These are phyloP conservation scores for Heliconius congener DNA, from an alignment of 1,140 invertebrate species.

Conservation along the genomic window DNA sequence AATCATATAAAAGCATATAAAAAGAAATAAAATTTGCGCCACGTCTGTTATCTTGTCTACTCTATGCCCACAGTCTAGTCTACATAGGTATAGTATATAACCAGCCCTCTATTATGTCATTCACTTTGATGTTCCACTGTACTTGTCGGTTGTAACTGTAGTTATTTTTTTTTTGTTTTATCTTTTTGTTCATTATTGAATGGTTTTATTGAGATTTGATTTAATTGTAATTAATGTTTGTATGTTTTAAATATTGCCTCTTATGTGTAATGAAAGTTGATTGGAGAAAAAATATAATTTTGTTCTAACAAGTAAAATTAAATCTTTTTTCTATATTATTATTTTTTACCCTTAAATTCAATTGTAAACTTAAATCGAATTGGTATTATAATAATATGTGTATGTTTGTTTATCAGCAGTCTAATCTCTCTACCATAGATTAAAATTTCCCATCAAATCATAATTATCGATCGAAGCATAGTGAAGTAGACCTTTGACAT, in stretches of 20 bases:
- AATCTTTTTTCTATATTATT: too few species aligned
- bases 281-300: background rate
- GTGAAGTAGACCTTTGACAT: slow-evolving; percentile 28
- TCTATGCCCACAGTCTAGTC: slow-evolving; percentile 41
- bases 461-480: background rate
- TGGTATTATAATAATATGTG: background rate
- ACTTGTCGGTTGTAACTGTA: slow-evolving; percentile 36
- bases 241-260: background rate
- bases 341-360: too few species aligned
- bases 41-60: slow-evolving; percentile 17
- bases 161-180: slow-evolving; percentile 18
- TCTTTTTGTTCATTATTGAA: slow-evolving; percentile 36
- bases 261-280: background rate
- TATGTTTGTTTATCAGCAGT: background rate
- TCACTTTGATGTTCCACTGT: slow-evolving; percentile 68
- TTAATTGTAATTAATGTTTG: slow-evolving; percentile 5
- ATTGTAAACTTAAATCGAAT: too few species aligned
- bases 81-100: slow-evolving; percentile 39
- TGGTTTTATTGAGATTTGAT: slow-evolving; percentile 20
- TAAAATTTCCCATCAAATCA: background rate
- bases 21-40: background rate
- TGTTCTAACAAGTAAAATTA: background rate
- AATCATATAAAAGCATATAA: background rate
- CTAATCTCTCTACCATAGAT: background rate
- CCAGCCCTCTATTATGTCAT: slow-evolving; percentile 73